Evolutionary conservation across 2,888 invertebrate genomes (phyloP).

Genomic region (Pachycephus smyrnensis): DNA sequence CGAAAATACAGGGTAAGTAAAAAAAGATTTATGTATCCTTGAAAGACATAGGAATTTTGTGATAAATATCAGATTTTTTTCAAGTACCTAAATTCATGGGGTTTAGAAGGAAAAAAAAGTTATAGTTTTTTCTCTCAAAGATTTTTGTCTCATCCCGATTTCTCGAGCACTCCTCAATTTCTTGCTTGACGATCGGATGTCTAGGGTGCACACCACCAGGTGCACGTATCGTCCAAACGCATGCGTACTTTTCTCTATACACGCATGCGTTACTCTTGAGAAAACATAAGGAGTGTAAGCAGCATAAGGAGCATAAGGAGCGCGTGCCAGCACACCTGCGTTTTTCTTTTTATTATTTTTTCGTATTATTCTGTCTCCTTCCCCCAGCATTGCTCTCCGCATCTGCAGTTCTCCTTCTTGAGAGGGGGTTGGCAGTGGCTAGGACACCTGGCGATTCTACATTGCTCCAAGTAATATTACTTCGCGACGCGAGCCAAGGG

Average conservation of each 20-base stretch:
- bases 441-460: constrained; percentile 6
- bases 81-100: too few species aligned
- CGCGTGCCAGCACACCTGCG: constrained; percentile 30
- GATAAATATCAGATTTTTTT: too few species aligned
- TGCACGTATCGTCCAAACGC: not conserved
- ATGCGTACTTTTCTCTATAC: not conserved
- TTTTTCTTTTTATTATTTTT: not conserved
- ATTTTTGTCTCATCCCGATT: not conserved
- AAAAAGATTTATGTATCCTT: not conserved
- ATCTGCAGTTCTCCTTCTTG: not conserved
- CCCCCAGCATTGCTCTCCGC: constrained; percentile 5
- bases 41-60: too few species aligned
- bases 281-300: not conserved
- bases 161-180: not conserved
- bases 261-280: not conserved
- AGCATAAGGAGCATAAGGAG: constrained; percentile 1
- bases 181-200: not conserved
- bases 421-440: not conserved
- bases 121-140: not conserved
- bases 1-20: not conserved
- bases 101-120: too few species aligned
- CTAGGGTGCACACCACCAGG: not conserved
- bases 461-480: constrained; percentile 18
- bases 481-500: constrained; percentile 14
- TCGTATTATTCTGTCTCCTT: not conserved